Evolutionary conservation across 2,797 vertebrate species (phyloP).

Genomic region (Crocidura indochinensis): DNA sequence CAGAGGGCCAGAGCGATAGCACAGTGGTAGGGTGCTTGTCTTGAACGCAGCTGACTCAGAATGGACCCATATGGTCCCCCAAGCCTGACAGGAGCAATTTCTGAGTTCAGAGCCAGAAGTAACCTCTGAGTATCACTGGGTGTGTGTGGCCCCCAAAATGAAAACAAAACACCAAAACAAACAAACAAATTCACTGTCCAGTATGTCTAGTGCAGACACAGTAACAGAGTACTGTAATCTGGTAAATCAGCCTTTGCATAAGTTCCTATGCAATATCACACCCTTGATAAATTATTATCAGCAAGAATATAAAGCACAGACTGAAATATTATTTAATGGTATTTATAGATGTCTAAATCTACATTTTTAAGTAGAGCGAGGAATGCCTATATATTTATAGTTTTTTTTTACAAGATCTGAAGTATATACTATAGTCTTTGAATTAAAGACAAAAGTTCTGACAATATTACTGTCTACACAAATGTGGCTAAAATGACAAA

Average conservation of each 20-base stretch:
- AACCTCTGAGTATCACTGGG: no score
- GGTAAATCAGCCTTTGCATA: constrained; percentile 27
- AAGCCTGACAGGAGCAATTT: no score
- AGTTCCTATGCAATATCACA: background rate
- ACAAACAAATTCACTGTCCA: no score
- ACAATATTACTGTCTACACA: background rate
- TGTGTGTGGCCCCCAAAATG: no score
- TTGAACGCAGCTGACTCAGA: no score
- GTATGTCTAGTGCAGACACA: no score
- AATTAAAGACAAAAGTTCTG: constrained; percentile 38
- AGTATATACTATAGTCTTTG: background rate
- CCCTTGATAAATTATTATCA: background rate
- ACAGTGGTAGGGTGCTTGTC: no score
- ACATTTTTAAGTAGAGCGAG: background rate
- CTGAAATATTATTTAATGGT: constrained; percentile 8
- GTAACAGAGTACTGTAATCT: background rate
- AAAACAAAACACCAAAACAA: no score
- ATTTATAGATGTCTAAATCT: background rate
- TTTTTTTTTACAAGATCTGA: background rate
- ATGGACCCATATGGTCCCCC: no score
- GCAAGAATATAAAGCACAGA: constrained; percentile 3
- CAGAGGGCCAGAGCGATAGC: no score
- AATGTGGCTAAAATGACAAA: background rate
- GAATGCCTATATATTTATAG: background rate
- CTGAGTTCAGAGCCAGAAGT: no score